Percentiles rank a stretch among this genome's conserved stretches.
These are phyloP conservation scores for Gibbula magus DNA, from an alignment of 2,888 invertebrate species.

Conservation along the genomic window DNA sequence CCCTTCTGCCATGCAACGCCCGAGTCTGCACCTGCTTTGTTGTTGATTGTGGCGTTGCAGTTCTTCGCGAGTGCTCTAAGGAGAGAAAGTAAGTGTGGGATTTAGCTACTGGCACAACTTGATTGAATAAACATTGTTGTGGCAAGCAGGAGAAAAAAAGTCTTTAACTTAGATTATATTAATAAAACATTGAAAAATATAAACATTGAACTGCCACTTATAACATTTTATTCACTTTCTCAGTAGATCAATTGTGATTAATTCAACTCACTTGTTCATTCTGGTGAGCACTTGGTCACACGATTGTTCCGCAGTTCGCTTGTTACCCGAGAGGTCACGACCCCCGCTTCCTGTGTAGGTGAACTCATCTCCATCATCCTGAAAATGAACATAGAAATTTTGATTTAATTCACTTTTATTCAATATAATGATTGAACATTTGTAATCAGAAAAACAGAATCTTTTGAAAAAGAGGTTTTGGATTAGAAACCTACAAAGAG, in stretches of 20 bases:
- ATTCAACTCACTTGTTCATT: slow-evolving; percentile 81
- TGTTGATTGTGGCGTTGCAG: slow-evolving; percentile 82
- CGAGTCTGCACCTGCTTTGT: slow-evolving; percentile 82
- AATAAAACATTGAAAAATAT: neutral
- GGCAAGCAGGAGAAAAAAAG: neutral
- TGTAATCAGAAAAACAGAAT: too few relatives aligned
- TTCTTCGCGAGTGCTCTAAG: slow-evolving; percentile 85
- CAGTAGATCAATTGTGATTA: neutral
- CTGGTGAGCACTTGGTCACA: slow-evolving; percentile 86
- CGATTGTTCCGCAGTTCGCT: slow-evolving; percentile 86
- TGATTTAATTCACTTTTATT: too few relatives aligned
- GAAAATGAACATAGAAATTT: neutral
- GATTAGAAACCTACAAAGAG: too few relatives aligned
- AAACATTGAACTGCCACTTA: neutral
- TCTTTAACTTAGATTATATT: neutral
- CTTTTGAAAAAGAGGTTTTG: too few relatives aligned
- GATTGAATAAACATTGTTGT: neutral
- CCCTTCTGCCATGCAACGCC: slow-evolving; percentile 82
- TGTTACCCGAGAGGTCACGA: slow-evolving; percentile 88
- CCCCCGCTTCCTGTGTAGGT: slow-evolving; percentile 91
- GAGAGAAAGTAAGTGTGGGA: neutral
- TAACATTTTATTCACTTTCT: neutral
- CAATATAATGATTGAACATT: too few relatives aligned
- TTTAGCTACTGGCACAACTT: neutral
- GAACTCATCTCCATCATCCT: slow-evolving; percentile 87